phyloP scores from a whole-genome alignment of 64 coral and sea anemone genomes.

The Montipora capricornis region DNA sequence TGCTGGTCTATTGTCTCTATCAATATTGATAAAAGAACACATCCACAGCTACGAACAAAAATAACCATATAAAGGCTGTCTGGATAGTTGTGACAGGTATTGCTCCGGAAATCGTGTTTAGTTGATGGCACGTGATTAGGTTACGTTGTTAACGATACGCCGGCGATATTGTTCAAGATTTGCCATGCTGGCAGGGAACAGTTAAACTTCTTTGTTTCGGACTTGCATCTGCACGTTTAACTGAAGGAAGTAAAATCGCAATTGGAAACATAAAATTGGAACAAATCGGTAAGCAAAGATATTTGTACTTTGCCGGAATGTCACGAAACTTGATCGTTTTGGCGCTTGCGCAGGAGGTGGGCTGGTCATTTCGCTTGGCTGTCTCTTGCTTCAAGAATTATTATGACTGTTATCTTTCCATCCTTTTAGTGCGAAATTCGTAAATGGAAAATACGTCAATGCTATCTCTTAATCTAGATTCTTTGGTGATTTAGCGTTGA shows the following conservation, averaged over 20 bases:
- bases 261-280: not conserved
- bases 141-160: not conserved
- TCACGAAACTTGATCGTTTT: not conserved
- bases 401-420: not conserved
- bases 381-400: not conserved
- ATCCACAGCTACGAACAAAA: not conserved
- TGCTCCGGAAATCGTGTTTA: not conserved
- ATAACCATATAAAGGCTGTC: constrained; percentile 45
- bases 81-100: not conserved
- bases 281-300: not conserved
- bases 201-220: not conserved
- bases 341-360: not conserved
- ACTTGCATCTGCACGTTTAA: not conserved
- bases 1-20: no score
- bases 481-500: not conserved
- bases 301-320: not conserved
- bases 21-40: no score
- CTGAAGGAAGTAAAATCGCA: constrained; percentile 11
- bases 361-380: not conserved
- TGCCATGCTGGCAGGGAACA: not conserved
- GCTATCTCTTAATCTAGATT: not conserved
- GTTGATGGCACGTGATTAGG: constrained; percentile 4
- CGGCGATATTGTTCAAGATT: not conserved
- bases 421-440: not conserved
- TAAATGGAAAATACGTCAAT: not conserved